Conservation (phyloP, 2,797 vertebrate species). For the Coranthus polyacanthus region DNA sequence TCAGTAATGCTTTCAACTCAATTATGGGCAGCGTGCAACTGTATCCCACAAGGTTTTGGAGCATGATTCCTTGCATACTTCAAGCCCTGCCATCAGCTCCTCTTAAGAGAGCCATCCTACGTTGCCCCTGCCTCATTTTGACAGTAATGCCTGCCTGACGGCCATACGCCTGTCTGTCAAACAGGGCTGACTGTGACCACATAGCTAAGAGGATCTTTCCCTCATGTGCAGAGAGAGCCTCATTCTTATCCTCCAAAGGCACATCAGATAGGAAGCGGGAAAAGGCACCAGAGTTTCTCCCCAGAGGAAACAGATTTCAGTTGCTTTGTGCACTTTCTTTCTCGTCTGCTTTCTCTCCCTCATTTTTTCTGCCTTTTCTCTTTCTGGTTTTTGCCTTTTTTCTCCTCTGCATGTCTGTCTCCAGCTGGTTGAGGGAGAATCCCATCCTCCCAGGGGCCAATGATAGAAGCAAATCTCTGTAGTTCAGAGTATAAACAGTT, state of each 20-base stretch:
- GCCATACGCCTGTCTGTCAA: conserved; percentile 38
- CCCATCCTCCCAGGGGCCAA: conserved; percentile 48
- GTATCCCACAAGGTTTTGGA: conserved; percentile 46
- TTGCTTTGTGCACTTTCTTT: conserved; percentile 54
- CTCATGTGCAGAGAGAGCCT: conserved; percentile 45
- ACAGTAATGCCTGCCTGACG: conserved; percentile 55
- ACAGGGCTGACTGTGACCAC: conserved; percentile 40
- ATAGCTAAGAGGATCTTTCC: conserved; percentile 47
- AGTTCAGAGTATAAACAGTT: conserved; percentile 57
- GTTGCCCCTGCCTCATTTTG: conserved; percentile 50
- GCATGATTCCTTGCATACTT: conserved; percentile 43
- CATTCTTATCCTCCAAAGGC: conserved; percentile 60
- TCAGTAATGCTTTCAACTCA: conserved; percentile 73
- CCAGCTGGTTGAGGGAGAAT: conserved; percentile 51
- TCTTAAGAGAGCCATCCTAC: conserved; percentile 36
- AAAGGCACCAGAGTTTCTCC: conserved; percentile 61
- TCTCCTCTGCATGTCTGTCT: conserved; percentile 33
- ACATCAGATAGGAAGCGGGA: conserved; percentile 68
- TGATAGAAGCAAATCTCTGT: conserved; percentile 55
- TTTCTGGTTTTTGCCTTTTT: conserved; percentile 40
- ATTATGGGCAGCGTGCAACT: conserved; percentile 57
- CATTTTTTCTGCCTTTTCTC: conserved; percentile 5
- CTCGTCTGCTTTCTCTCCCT: conserved; percentile 31
- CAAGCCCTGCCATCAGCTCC: conserved; percentile 42
- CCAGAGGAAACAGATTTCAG: conserved; percentile 57